Base-by-base conservation (phyloP, 1,140 invertebrate genomes). In the Leptinotarsa lineolata region DNA sequence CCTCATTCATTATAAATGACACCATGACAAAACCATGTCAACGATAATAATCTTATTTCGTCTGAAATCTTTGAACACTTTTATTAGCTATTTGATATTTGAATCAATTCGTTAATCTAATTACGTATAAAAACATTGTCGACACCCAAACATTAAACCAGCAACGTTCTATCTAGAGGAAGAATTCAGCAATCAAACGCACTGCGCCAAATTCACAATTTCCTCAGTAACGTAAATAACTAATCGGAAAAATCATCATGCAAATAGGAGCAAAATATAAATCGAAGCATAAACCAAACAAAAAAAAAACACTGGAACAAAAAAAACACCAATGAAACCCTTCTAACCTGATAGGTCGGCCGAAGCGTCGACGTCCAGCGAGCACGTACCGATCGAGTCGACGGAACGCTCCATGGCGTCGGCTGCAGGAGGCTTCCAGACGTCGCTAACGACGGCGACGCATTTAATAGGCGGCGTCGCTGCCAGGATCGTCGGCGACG, bases 361-460 rank as follows among this genome's bases (percentile, higher is more conserved):
- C 75, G 91, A 83, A 46, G 90, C 90, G 81, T 94, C 92, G 82
- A 93, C 91, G 85, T 94, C 93, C 78, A 94, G 85, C 44, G 93
- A 94, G 86, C 93, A 94, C 84, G 91, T 92, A 73, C 93, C 93
- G 76, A 94, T 94, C 4, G 90, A 91, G 79, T 91, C 90, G 79
- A 91, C 88, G 15, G 90, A 91, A 78, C 88, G 88, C 85, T 91
- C 90, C 90, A 91, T 91, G 59, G 48, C 60, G 39, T 44, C 58
- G 8, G n/a, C 15, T 16, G 54, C 18, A 67, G 74, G 15, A 45
- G 72, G 13, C 48, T 70, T 54, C 48, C 68, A 58, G 48, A 67
- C 67, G 60, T 68, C 30, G 63, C 24, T 48, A 64, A 46, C 20
- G 46, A 44, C 61, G n/a, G 58, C 45, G 21, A 30, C n/a, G 30